Evolutionary conservation across 2,113 vertebrate species (phyloP).

Genomic region (Furnarius figulus): DNA sequence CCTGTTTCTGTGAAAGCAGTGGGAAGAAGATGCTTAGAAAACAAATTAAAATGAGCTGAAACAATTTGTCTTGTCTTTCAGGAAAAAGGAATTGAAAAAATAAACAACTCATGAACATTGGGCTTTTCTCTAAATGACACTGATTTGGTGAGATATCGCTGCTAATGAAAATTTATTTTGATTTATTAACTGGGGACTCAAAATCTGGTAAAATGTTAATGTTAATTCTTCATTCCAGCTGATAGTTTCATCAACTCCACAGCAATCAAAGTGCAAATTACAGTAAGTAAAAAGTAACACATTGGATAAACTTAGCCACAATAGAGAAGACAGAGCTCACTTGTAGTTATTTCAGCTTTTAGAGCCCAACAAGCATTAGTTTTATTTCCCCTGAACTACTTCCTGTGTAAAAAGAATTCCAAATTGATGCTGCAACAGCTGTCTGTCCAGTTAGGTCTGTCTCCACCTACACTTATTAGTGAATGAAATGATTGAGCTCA

Average conservation of each 20-base stretch:
- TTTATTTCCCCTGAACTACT: background rate
- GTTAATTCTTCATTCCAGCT: background rate
- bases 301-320: background rate
- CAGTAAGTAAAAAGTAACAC: background rate
- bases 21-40: background rate
- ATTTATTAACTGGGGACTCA: background rate
- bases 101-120: background rate
- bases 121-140: background rate
- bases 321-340: background rate
- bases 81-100: background rate
- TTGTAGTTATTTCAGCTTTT: background rate
- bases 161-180: constrained; percentile 19
- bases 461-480: background rate
- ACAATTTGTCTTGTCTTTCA: background rate
- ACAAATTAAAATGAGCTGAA: background rate
- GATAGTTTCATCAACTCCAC: background rate
- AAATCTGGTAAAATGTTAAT: constrained; percentile 5
- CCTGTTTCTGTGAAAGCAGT: background rate
- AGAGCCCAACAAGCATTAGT: background rate
- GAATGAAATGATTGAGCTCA: background rate
- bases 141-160: constrained; percentile 1
- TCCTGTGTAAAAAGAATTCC: background rate
- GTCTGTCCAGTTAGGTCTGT: background rate
- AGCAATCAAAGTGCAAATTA: background rate
- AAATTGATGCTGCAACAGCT: background rate